phyloP scores from a whole-genome alignment of 2,797 vertebrate species.

The Intellagama lesueurii region DNA sequence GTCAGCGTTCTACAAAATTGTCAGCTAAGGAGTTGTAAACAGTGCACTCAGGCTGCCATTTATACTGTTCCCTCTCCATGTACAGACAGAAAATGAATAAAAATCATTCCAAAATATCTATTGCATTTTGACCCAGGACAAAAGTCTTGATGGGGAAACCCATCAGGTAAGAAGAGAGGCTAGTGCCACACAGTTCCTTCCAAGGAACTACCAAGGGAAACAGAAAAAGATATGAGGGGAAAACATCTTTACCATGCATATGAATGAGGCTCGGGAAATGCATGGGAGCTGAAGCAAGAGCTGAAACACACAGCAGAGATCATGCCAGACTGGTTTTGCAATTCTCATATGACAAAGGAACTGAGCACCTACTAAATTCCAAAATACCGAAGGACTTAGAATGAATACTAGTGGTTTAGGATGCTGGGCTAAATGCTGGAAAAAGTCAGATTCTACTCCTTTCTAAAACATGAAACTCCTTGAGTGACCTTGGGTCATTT shows the following conservation, averaged over 20 bases:
- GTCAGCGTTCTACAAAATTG: too few species aligned
- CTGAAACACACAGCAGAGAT: neutral
- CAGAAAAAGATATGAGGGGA: too few species aligned
- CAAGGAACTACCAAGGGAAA: neutral
- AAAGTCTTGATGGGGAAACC: neutral
- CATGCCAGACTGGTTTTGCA: too few species aligned
- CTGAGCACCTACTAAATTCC: neutral
- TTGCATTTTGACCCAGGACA: too few species aligned
- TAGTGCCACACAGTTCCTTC: neutral
- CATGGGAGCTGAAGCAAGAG: neutral
- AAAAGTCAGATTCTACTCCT: neutral
- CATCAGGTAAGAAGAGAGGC: neutral
- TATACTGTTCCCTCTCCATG: too few species aligned
- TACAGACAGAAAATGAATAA: too few species aligned
- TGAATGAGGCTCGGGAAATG: neutral
- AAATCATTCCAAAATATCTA: too few species aligned
- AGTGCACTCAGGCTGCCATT: too few species aligned
- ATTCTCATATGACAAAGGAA: neutral
- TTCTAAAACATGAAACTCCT: neutral
- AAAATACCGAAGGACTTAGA: slow-evolving; percentile 13
- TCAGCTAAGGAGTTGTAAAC: too few species aligned
- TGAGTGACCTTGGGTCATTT: neutral
- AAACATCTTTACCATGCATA: neutral
- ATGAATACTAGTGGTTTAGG: slow-evolving; percentile 28
- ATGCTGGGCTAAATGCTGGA: neutral